Evolutionary conservation across 2,113 vertebrate species (phyloP), one percentile per base, ranked within the genome.

Genomic region (Trochalopteron elliotii): DNA sequence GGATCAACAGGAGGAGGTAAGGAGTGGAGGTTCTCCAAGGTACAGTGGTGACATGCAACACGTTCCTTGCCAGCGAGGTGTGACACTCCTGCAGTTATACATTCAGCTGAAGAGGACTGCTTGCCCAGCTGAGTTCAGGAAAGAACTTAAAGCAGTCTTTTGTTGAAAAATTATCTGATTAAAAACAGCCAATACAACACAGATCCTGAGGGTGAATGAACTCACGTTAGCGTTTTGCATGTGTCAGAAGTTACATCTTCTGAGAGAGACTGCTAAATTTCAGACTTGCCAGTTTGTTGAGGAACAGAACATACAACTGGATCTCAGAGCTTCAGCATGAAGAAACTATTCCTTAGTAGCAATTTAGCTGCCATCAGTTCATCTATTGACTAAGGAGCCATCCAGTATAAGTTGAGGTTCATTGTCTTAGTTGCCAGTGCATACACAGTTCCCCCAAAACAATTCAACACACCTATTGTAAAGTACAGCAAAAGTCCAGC

Each of bases 401-500:
- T 97, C 97, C 97, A 97, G 97, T 95, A 97, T 5, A 83, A 95
- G 93, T 77, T 98, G 98, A 98, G 98, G 97, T 97, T 97, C 96
- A 97, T 95, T 98, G 97, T 97, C 97, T 96, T 94, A 97, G 97
- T 97, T 97, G 97, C 97, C 98, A 98, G 97, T 97, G 97, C 96
- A 97, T 95, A 98, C 93, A 98, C 55, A 97, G 97, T 98, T 95
- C 97, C 97, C 93, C 98, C 96, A 96, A 94, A 95, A 93, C 85
- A 97, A 98, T 93, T 94, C 94, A 97, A 97, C 96, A 98, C 93
- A 97, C 97, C 97, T 97, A 98, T 96, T 97, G 97, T 98, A 97
- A 98, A 97, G 97, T 97, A 98, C 97, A 97, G 96, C 97, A 96
- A 97, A 97, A 97, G 97, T 98, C 98, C 98, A 98, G 96, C 97